These are phyloP conservation scores for Synergus gifuensis DNA, from an alignment of 2,888 invertebrate genomes.

Conservation along the genomic window DNA sequence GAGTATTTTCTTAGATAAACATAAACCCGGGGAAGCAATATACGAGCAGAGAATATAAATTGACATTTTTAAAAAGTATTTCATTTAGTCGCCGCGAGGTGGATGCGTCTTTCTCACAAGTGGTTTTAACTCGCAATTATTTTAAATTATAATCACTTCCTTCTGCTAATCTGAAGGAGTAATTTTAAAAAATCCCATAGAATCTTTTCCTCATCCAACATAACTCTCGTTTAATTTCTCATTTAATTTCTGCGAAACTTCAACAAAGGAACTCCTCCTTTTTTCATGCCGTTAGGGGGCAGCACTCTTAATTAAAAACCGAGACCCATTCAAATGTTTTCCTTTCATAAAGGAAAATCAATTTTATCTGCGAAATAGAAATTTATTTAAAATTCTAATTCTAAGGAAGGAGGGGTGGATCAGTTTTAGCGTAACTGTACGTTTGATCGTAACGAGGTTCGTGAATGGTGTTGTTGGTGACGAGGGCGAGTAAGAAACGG, in stretches of 20 bases:
- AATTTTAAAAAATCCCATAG: neutral
- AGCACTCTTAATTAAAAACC: constrained; percentile 23
- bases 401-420: too few species aligned
- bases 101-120: neutral
- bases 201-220: neutral
- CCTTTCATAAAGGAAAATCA: constrained; percentile 21
- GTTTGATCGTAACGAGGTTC: neutral
- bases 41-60: neutral
- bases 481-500: neutral
- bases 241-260: constrained; percentile 19
- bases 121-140: neutral
- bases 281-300: constrained; percentile 13
- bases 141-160: too few species aligned
- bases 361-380: neutral
- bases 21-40: neutral
- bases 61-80: neutral
- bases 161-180: too few species aligned
- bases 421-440: neutral
- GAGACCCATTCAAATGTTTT: neutral
- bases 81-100: neutral
- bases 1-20: neutral
- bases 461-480: neutral
- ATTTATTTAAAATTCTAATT: neutral
- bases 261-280: constrained; percentile 32
- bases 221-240: neutral